Evolutionary conservation across 2,888 invertebrate genomes (phyloP), one percentile per base, ranked within the genome.

Genomic region (Cryptophagus acutangulus): DNA sequence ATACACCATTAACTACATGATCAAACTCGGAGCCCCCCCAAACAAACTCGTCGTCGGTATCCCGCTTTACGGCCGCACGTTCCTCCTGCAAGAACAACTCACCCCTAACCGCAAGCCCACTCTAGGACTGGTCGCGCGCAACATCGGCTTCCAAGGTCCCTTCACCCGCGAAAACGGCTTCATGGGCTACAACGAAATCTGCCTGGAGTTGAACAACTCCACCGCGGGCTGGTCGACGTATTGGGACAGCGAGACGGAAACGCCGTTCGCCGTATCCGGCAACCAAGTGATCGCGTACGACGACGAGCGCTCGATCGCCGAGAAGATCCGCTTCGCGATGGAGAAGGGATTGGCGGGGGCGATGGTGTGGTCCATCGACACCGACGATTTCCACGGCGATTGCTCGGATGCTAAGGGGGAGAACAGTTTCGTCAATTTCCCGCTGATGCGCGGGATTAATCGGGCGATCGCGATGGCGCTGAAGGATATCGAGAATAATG

Each of bases 361-460:
- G 0, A 90, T 91, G 89, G 79, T 89, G 3, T 91, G 91, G 91
- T 87, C 88, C 24, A 78, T 90, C 24, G 91, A 91, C 63, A 91
- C 88, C 0, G 91, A 92, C 50, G 91, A 91, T 67, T 90, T 89
- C 64, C 73, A 71, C 14, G 88, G 88, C 0, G 75, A 74, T 33
- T 89, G 89, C 46, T 14, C 61, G 0, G 63, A 67, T 1, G 75
- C 75, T 26, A 78, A 71, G 48, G 58, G 67, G 0, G 78, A 79
- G 58, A 77, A 74, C 46, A 42, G 41, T 4, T 58, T 56, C 38
- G 49, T 48, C 17, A 83, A 82, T 60, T 89, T 81, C 66, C 82
- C 83, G 0, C 67, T 90, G 1, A 75, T 90, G 71, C 75, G 81
- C 33, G 75, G 82, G 0, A 81, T 90, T 36, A 84, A 87, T 59